Base-by-base conservation (phyloP, 2,113 vertebrate genomes). In the Verasper variegatus region DNA sequence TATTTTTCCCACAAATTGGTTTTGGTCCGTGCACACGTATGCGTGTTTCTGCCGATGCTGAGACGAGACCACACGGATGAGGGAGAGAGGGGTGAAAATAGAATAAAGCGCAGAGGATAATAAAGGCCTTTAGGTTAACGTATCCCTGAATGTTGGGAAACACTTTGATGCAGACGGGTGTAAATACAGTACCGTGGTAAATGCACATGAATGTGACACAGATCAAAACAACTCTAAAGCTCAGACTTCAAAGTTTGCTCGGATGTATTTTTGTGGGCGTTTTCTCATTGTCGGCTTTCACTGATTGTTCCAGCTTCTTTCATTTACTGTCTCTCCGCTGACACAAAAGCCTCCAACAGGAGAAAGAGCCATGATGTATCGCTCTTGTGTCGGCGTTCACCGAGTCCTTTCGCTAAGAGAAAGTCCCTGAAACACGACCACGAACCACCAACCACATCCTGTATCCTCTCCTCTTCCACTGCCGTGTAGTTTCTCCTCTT, bases 1-100 rank as follows among this genome's bases (percentile, higher is more conserved):
- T 71, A 75, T 79, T 87, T 31, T 93, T 92, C 89, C 92, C 92
- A 93, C 69, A 80, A 86, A 78, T 62, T 59, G 52, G 45, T 83
- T 79, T 80, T 75, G 55, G 62, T 75, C 31, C 18, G 35, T 68
- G 68, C 52, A 51, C 20, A 58, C 18, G 3, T 40, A 24, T 68
- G 68, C 20, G 18, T 62, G 26, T 26, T 26, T 37, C 35, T 10
- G 35, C 35, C 35, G 35, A 31, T 31, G 35, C 35, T 37, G 23
- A 17, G 58, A 52, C 20, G 61, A 74, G 61, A 78, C 60, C 65
- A 40, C 42, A 71, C 20, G 61, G 52, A 67, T 12, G 57, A 68
- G 3, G 13, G 24, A 27, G 45, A 64, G 71, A 69, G 49, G 21
- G 11, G 10, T 42, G 66, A 26, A 18, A 60, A 73, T 35, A 64